Conservation (phyloP, 1,140 invertebrate species). For the Tyrophagus putrescentiae region DNA sequence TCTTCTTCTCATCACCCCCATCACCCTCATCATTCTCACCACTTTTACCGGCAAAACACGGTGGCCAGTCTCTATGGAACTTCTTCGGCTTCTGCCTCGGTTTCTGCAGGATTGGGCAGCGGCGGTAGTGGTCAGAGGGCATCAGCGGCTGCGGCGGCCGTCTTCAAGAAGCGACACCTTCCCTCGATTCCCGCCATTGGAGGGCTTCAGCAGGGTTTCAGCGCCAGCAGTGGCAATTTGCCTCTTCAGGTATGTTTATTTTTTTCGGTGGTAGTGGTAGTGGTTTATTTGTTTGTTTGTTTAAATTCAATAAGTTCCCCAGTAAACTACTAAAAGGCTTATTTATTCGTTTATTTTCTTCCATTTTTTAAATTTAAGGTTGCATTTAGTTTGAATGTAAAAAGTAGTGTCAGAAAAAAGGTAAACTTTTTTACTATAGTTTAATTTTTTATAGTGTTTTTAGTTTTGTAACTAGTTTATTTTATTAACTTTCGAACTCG, state of each 20-base stretch:
- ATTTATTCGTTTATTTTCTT: no score
- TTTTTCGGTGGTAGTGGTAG: not conserved
- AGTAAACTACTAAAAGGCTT: no score
- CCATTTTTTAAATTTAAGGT: no score
- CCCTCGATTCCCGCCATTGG: conserved; percentile 69
- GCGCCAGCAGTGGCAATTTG: not conserved
- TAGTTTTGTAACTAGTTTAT: no score
- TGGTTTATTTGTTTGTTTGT: no score
- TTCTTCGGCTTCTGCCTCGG: not conserved
- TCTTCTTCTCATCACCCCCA: no score
- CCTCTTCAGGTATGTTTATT: not conserved
- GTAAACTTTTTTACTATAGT: no score
- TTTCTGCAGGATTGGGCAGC: not conserved
- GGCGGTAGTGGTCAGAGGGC: not conserved
- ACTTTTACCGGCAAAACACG: conserved; percentile 1
- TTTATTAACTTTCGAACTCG: no score
- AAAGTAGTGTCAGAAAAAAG: not conserved
- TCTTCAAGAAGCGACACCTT: conserved; percentile 76
- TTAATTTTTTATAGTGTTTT: no score
- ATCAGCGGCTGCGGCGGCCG: conserved; percentile 36
- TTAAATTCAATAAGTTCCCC: no score
- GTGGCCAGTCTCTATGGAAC: not conserved
- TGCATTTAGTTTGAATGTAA: not conserved
- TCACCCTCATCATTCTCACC: no score
- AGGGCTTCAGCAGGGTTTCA: conserved; percentile 35